Base-by-base conservation (phyloP, 2,888 invertebrate species). In the Melangyna quadrimaculata region DNA sequence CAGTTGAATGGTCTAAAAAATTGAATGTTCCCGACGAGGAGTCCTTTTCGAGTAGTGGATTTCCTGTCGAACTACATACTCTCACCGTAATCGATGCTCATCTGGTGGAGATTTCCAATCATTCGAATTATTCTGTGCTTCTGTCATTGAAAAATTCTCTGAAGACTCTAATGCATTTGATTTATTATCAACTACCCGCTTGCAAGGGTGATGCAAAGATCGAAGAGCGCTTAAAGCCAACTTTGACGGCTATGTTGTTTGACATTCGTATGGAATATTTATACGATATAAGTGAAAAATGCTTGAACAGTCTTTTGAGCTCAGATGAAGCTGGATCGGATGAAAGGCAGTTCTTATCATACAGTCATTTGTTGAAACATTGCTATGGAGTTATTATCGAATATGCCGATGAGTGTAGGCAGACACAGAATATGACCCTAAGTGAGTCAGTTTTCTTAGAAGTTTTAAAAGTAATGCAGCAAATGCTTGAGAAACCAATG, bases 401-500 rank as follows among this genome's bases (percentile, higher is more conserved):
- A 89, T 95, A 94, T 88, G 93, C 94, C 0, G 91, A 91, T 1
- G 90, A 92, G 12, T 88, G 91, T 43, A 88, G 87, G 6, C 63
- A 87, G 3, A 83, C 88, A 0, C 88, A 89, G 40, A 89, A 89
- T n/a, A 88, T 90, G 3, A 82, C 91, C 3, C 89, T 92, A 24
- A 90, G 92, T 24, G 91, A 91, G 78, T 89, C 90, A 1, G 90
- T 92, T 86, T 79, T 92, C 29, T 89, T 91, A 79, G 90, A 91
- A 2, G 90, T 92, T 32, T 91, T 92, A 87, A 96, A 95, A 88
- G 98, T 97, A 89, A 96, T 98, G 95, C 97, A 97, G 90, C 95
- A 95, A 89, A 94, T 97, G 87, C 91, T 98, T 24, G 97, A 98
- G 71, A 96, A 96, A 84, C 94, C 96, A 0, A 94, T 96, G 0